Evolutionary conservation across 35 echinoderm and acorn worm genomes (phyloP).

Genomic region (Ophiothrix spiculata): DNA sequence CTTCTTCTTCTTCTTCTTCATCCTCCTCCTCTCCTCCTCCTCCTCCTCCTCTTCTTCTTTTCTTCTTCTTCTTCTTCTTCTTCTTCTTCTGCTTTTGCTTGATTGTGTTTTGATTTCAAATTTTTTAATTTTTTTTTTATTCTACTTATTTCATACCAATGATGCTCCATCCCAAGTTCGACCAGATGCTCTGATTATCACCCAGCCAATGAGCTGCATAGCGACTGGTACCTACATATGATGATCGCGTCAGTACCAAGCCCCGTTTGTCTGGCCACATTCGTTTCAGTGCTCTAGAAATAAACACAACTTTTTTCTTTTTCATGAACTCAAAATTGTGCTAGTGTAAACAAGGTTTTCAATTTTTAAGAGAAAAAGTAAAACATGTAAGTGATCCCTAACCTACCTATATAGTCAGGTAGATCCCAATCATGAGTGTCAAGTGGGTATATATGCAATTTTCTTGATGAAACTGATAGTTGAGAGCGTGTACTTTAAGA

Average conservation of each 20-base stretch:
- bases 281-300: constrained; percentile 51
- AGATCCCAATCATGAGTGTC: no score
- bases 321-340: no score
- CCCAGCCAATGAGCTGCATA: constrained; percentile 93
- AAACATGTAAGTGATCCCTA: no score
- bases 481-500: no score
- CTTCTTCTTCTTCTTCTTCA: not conserved
- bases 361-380: no score
- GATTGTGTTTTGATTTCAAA: not conserved
- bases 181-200: constrained; percentile 92
- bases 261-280: constrained; percentile 77
- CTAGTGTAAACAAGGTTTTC: no score
- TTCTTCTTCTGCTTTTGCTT: no score
- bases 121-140: not conserved
- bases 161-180: constrained; percentile 80
- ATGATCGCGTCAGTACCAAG: constrained; percentile 68
- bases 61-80: not conserved
- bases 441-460: no score
- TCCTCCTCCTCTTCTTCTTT: not conserved
- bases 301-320: not conserved
- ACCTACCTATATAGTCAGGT: no score
- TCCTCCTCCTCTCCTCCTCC: not conserved
- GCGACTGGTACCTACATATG: constrained; percentile 63
- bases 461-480: no score
- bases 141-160: constrained; percentile 48